Evolutionary conservation across 2,113 vertebrate genomes (phyloP), one percentile per base, ranked within the genome.

Genomic region (Carlito syrichta): DNA sequence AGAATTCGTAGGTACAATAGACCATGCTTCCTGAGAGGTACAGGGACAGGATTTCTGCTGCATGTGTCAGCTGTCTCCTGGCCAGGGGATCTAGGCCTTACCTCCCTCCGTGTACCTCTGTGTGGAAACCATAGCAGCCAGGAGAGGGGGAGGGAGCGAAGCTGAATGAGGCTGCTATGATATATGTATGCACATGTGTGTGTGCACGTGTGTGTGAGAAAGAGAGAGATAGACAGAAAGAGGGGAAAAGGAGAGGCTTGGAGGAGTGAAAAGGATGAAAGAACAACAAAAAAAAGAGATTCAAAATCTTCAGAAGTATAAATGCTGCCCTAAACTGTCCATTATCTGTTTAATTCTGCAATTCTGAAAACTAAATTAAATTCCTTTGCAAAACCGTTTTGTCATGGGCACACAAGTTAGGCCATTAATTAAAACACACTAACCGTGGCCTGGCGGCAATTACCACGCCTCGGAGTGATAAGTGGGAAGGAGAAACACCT

Each of bases 351-450:
- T 23, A 81, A 69, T 62, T 69, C 66, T 56, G 35, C 43, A 68
- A 2, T 52, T 93, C 35, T 82, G 52, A 85, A 86, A 77, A 89
- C 87, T n/a, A 90, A 60, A 58, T 89, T 79, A 60, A 73, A 81
- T 30, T 23, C 76, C 71, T 68, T 40, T 50, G 63, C 48, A 85
- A 95, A 88, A 25, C 32, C 1, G 1, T 40, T 35, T 20, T 54
- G 77, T 81, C 69, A 13, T 2, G 27, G 73, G 43, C 89, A 76
- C 63, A 43, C 10, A 66, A n/a, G 89, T 86, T n/a, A 86, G 86
- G 69, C 23, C 30, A 86, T 81, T 78, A 54, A 62, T 45, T 81
- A 66, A 63, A 83, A 38, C 69, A 68, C 22, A 30, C 9, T 27
- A 16, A 54, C 66, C 52, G 66, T 13, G 52, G 86, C 78, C 56